Conservation (phyloP, 2,113 vertebrate species). For the Chlamydotis undulata region DNA sequence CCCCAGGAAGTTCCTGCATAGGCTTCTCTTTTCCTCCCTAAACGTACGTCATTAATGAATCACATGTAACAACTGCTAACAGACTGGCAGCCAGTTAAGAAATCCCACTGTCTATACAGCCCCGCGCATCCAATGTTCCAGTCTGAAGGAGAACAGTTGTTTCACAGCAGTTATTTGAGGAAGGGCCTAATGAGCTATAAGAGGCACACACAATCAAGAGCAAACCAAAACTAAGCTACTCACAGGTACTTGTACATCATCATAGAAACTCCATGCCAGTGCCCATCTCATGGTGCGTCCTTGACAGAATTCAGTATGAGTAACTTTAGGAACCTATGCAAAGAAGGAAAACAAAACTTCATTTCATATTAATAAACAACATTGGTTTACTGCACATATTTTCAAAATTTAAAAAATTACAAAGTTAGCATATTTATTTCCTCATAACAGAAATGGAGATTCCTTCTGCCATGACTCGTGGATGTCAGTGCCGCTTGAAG, state of each 20-base stretch:
- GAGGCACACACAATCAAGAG: background rate
- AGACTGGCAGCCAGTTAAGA: background rate
- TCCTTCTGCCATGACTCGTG: background rate
- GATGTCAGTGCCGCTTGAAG: background rate
- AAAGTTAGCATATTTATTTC: background rate
- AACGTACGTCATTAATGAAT: background rate
- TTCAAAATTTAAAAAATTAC: background rate
- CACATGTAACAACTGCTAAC: background rate
- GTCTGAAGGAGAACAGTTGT: background rate
- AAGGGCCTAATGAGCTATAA: background rate
- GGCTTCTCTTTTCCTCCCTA: background rate
- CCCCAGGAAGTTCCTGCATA: background rate
- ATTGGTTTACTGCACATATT: background rate
- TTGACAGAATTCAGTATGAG: slow-evolving; percentile 96
- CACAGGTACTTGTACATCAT: slow-evolving; percentile 92
- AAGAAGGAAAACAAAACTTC: background rate
- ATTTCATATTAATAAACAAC: background rate
- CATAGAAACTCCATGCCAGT: slow-evolving; percentile 97
- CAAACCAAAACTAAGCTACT: slow-evolving; percentile 61
- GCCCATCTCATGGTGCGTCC: slow-evolving; percentile 98
- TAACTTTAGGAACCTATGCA: slow-evolving; percentile 91
- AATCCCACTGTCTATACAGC: background rate
- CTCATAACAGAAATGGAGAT: background rate
- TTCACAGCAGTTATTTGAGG: background rate
- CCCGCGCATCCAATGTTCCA: background rate